Base-by-base conservation (phyloP, 1,140 invertebrate species). In the Mya arenaria region DNA sequence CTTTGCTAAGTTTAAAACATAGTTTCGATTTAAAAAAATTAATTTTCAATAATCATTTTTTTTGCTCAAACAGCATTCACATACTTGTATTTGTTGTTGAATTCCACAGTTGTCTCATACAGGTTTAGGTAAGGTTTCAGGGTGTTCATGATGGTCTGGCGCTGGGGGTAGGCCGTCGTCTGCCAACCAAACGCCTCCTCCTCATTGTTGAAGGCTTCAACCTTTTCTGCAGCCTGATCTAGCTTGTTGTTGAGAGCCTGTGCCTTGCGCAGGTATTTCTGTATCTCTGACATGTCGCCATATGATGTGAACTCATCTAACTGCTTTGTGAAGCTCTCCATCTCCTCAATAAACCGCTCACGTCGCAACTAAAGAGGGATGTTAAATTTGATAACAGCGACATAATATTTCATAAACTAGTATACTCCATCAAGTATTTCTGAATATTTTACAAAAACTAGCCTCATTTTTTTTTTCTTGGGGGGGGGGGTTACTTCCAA, bases 181-280 rank as follows among this genome's bases (percentile, higher is more conserved):
- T 98, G 96, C 96, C 97, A 99, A 15, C 95, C 96, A 91, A 97
- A 99, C 37, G 97, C 95, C 81, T 95, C 94, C 91, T 99, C 98
- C 91, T 99, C 98, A 89, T 95, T 95, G 91, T 99, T 99, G 85
- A 99, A 98, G 73, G 95, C 94, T 88, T 98, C 96, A 77, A 92
- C 92, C 89, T 95, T 96, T 48, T 95, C 95, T 89, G 97, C 94
- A 13, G 97, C 97, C 69, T 92, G 88, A 75, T 94, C 90, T 13
- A 95, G 93, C 90, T 94, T 96, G 80, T 95, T 94, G 88, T 98
- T 96, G 0, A 99, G 90, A 48, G 94, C 93, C 15, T 94, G 94
- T 0, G 97, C 96, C 77, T 97, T 96, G 44, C 96, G 95, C 34
- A 97, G 95, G 91, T 99, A 99, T 85, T 96, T 95, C 34, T 95